Conservation (phyloP, 2,113 vertebrate genomes). For the Donacobius atricapilla region DNA sequence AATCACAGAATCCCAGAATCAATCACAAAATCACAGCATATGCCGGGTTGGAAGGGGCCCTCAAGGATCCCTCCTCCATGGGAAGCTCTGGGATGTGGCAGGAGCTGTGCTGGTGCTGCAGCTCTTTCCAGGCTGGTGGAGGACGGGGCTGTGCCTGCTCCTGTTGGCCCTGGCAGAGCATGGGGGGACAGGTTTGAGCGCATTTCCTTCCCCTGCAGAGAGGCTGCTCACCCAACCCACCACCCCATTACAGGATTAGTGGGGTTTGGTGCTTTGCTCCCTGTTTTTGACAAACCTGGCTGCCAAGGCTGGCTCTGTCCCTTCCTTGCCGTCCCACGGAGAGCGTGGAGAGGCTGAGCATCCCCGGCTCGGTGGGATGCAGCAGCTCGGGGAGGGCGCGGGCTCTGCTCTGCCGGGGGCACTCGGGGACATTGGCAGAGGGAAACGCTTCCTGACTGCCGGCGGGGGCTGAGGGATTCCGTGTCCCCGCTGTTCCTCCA, state of each 20-base stretch:
- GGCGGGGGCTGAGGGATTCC: background rate
- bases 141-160: background rate
- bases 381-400: fast-evolving
- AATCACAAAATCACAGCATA: too few species aligned
- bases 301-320: background rate
- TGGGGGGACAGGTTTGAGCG: fast-evolving
- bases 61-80: fast-evolving
- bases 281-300: background rate
- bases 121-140: background rate
- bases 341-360: fast-evolving
- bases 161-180: fast-evolving
- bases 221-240: background rate
- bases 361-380: background rate
- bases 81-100: background rate
- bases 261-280: background rate
- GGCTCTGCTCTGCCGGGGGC: background rate
- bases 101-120: background rate
- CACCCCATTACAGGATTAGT: fast-evolving
- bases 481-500: background rate
- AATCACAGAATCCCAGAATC: background rate
- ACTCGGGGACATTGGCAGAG: background rate
- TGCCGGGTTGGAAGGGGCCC: fast-evolving
- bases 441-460: background rate
- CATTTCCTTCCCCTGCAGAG: background rate
- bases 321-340: fast-evolving